A percentile compares a stretch with the other conserved stretches of the same genome.
Evolutionary conservation across 2,888 invertebrate species (phyloP).

Genomic region (Digitonthophagus gazella): DNA sequence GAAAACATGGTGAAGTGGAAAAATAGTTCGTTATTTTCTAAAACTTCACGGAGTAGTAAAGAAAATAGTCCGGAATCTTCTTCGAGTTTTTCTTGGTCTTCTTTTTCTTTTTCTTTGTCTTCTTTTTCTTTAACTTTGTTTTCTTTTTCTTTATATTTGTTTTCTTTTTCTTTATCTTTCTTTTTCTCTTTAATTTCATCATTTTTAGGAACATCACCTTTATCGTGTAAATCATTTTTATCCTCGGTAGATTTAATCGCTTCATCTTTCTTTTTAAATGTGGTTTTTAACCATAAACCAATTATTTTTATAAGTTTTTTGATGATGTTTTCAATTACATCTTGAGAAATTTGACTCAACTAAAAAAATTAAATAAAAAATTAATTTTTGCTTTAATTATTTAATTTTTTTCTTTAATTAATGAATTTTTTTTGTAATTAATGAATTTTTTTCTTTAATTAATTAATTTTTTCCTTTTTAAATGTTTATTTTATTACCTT

Average conservation of each 20-base stretch:
- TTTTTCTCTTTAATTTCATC: conserved; percentile 26
- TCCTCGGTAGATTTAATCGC: background rate
- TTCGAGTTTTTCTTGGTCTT: conserved; percentile 22
- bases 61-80: conserved; percentile 12
- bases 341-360: conserved; percentile 74
- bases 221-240: too few species aligned
- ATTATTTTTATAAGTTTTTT: conserved; percentile 43
- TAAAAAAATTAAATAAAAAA: conserved; percentile 50
- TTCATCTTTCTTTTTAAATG: conserved; percentile 11
- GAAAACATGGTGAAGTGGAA: conserved; percentile 74
- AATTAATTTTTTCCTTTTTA: too few species aligned
- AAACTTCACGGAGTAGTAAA: conserved; percentile 27
- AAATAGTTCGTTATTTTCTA: conserved; percentile 55
- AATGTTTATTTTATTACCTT: conserved; percentile 63
- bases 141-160: conserved; percentile 18
- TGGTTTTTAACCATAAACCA: conserved; percentile 14
- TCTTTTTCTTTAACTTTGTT: conserved; percentile 20
- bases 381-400: too few species aligned
- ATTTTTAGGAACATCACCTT: conserved; percentile 31
- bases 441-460: too few species aligned
- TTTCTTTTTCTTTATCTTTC: background rate
- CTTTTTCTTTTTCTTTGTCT: conserved; percentile 13
- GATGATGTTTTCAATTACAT: conserved; percentile 62
- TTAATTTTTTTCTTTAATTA: conserved; percentile 64
- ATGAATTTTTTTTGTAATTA: too few species aligned